Percentiles rank a stretch among this genome's conserved stretches.
Evolutionary conservation across 2,888 invertebrate genomes (phyloP).

Genomic region (Pachymerium ferrugineum): DNA sequence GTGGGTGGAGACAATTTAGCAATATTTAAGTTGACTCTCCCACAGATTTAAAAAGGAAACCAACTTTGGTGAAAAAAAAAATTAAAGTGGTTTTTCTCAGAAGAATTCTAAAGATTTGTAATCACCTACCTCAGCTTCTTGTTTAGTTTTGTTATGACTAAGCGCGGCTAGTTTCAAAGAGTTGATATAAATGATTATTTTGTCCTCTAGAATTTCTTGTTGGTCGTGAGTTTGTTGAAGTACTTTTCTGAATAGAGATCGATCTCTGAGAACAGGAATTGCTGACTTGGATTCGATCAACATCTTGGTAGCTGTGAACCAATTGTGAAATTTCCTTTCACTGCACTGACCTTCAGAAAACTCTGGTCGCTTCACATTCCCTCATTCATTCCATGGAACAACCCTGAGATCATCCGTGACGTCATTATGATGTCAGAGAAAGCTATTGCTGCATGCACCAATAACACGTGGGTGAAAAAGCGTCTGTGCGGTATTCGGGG

Average conservation of each 20-base stretch:
- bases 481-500: neutral
- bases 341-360: neutral
- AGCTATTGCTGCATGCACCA: neutral
- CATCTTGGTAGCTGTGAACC: slow-evolving; percentile 6
- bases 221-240: slow-evolving; percentile 29
- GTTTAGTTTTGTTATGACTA: slow-evolving; percentile 32
- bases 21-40: neutral
- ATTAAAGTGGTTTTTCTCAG: neutral
- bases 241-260: slow-evolving; percentile 11
- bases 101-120: neutral
- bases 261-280: slow-evolving; percentile 23
- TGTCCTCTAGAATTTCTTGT: slow-evolving; percentile 21
- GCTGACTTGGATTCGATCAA: slow-evolving; percentile 28
- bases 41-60: neutral
- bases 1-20: neutral
- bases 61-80: neutral
- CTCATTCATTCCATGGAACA: slow-evolving; percentile 9
- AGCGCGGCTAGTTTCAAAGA: slow-evolving; percentile 31
- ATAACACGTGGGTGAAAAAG: neutral
- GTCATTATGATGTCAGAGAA: neutral
- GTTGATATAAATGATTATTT: slow-evolving; percentile 29
- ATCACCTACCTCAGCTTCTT: slow-evolving; percentile 31
- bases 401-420: slow-evolving; percentile 7
- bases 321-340: slow-evolving; percentile 9
- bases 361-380: neutral